Evolutionary conservation across 2,113 vertebrate species (phyloP).

Genomic region (Gallinago undulata): DNA sequence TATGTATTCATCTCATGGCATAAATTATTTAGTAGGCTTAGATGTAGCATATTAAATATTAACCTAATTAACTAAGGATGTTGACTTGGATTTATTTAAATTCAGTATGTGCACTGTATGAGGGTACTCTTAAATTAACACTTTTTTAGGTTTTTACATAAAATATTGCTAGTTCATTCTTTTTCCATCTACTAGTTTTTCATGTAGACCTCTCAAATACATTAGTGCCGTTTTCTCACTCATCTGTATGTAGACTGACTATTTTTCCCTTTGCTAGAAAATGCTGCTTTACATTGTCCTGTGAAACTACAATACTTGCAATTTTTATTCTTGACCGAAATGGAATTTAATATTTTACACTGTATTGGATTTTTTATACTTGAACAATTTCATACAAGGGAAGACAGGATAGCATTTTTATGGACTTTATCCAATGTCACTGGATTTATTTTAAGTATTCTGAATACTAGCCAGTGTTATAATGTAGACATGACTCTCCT

Average conservation of each 20-base stretch:
- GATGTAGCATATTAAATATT: constrained; percentile 91
- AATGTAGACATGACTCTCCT: constrained; percentile 90
- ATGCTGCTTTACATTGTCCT: constrained; percentile 92
- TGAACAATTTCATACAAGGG: constrained; percentile 99
- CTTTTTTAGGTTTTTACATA: constrained; percentile 86
- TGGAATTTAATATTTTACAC: constrained; percentile 97
- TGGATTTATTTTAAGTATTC: constrained; percentile 93
- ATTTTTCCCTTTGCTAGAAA: constrained; percentile 74
- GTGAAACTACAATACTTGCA: constrained; percentile 91
- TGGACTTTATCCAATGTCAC: constrained; percentile 92
- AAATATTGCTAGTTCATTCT: constrained; percentile 82
- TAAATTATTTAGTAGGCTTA: constrained; percentile 99
- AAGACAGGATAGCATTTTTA: constrained; percentile 93
- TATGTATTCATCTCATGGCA: constrained; percentile 99
- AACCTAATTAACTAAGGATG: constrained; percentile 96
- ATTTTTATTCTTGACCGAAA: constrained; percentile 93
- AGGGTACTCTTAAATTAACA: constrained; percentile 85
- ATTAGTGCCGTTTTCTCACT: constrained; percentile 61
- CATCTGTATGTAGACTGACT: constrained; percentile 79
- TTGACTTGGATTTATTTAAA: constrained; percentile 97
- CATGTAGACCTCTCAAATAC: constrained; percentile 75
- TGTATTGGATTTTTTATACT: constrained; percentile 99
- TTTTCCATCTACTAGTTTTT: constrained; percentile 70
- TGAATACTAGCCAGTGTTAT: constrained; percentile 85
- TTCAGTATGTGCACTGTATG: constrained; percentile 96